phyloP scores from a whole-genome alignment of 2,797 vertebrate genomes.

The Bryconaethiops microstoma region DNA sequence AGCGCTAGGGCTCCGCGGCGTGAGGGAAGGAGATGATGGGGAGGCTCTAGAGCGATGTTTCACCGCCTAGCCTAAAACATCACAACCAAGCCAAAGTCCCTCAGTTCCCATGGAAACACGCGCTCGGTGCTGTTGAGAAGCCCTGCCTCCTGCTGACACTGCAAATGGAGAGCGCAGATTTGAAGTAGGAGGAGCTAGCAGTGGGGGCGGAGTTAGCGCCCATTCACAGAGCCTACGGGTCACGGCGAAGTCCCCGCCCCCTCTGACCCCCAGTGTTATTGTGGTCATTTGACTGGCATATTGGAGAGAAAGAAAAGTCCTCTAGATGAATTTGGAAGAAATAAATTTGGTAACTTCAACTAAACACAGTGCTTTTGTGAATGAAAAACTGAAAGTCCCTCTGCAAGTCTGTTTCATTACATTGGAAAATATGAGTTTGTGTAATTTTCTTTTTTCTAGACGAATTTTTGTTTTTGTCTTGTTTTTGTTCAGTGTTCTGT shows the following conservation, averaged over 20 bases:
- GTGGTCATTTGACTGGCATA: conserved; percentile 42
- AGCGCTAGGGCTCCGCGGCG: conserved; percentile 38
- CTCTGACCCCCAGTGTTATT: background rate
- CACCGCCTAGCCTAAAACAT: conserved; percentile 52
- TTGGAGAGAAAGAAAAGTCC: conserved; percentile 49
- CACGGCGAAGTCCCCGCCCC: background rate
- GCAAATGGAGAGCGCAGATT: conserved; percentile 46
- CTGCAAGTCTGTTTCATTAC: background rate
- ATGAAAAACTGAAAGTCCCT: conserved; percentile 3
- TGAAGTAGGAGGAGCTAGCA: conserved; percentile 30
- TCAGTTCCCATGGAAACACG: conserved; percentile 45
- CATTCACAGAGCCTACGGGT: conserved; percentile 11
- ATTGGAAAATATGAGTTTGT: background rate
- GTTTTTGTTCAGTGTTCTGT: background rate
- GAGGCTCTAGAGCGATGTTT: conserved; percentile 31
- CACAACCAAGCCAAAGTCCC: conserved; percentile 55
- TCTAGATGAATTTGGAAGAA: background rate
- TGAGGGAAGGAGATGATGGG: conserved; percentile 50
- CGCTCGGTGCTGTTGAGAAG: conserved; percentile 14
- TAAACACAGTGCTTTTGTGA: conserved; percentile 13
- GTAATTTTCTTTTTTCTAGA: background rate
- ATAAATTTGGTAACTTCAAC: background rate
- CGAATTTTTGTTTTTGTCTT: background rate
- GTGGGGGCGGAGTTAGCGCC: background rate
- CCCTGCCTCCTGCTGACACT: conserved; percentile 20